These are phyloP conservation scores for Sebastes hubbsi DNA, from an alignment of 2,797 vertebrate species.

Conservation along the genomic window DNA sequence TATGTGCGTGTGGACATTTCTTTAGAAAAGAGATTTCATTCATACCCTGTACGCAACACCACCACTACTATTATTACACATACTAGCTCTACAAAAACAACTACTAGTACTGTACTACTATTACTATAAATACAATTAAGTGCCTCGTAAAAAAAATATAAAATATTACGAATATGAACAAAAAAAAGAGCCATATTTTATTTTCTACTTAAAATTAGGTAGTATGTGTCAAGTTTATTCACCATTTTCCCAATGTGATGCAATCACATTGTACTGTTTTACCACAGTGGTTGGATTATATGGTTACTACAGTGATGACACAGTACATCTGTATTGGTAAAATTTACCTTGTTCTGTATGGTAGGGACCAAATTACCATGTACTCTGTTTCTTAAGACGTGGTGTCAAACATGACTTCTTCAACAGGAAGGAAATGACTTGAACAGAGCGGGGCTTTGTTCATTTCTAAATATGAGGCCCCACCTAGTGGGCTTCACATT, in stretches of 20 bases:
- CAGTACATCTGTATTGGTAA: not conserved
- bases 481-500: slow-evolving; percentile 43
- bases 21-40: not conserved
- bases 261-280: not conserved
- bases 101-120: no score
- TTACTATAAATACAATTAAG: not conserved
- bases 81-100: not conserved
- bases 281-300: not conserved
- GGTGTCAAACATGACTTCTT: not conserved
- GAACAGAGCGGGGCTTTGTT: not conserved
- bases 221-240: not conserved
- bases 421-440: not conserved
- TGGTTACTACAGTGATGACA: not conserved
- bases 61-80: not conserved
- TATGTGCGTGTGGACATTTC: not conserved
- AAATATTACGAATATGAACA: not conserved
- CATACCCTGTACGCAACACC: not conserved
- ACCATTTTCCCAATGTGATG: not conserved
- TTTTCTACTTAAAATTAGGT: not conserved
- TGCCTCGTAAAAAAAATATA: not conserved
- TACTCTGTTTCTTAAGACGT: not conserved
- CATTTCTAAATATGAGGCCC: slow-evolving; percentile 46
- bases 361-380: not conserved
- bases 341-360: not conserved
- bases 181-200: not conserved